Conservation (phyloP, 2,888 invertebrate species). For the Netelia inedita region DNA sequence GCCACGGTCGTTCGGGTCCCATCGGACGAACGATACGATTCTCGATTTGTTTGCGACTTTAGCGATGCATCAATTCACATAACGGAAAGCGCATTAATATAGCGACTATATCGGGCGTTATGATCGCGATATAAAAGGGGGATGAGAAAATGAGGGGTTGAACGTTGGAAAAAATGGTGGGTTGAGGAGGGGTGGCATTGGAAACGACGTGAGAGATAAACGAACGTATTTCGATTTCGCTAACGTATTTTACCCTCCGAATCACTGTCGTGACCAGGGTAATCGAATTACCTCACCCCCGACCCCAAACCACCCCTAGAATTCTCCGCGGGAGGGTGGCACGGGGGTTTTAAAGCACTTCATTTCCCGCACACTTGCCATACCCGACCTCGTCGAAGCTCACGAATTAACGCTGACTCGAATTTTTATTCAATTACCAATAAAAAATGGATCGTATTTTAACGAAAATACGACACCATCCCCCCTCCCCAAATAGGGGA, state of each 20-base stretch:
- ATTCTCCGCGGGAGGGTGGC: background rate
- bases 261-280: conserved; percentile 60
- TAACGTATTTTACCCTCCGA: conserved; percentile 59
- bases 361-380: background rate
- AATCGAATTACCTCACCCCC: conserved; percentile 63
- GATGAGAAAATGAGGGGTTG: background rate
- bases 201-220: conserved; percentile 14
- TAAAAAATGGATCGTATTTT: background rate
- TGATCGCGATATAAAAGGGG: background rate
- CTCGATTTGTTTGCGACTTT: conserved; percentile 17
- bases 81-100: background rate
- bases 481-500: no score
- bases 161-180: background rate
- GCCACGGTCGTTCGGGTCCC: background rate
- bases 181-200: background rate
- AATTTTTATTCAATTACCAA: background rate
- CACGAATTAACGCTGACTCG: background rate
- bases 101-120: background rate
- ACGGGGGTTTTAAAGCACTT: conserved; percentile 23
- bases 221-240: conserved; percentile 52
- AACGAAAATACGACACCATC: no score
- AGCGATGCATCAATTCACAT: background rate
- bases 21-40: conserved; percentile 4
- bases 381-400: background rate
- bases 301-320: conserved; percentile 10